Percentiles rank a stretch among this genome's conserved stretches.
Evolutionary conservation across 2,113 vertebrate species (phyloP).

Genomic region (Gavialis gangeticus): DNA sequence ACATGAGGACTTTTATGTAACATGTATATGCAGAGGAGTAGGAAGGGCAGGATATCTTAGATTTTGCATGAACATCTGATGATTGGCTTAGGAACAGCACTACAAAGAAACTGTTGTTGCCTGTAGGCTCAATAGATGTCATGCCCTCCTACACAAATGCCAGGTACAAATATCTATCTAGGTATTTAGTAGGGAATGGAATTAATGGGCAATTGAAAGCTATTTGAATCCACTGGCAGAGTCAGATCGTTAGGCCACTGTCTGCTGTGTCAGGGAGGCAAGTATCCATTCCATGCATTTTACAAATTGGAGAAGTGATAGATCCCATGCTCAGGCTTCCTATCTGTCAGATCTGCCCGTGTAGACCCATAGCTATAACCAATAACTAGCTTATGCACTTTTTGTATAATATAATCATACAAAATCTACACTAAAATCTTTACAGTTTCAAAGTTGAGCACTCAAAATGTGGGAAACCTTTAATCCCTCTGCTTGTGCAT

Average conservation of each 20-base stretch:
- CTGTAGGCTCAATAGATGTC: background rate
- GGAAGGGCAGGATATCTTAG: background rate
- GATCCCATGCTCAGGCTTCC: slow-evolving; percentile 54
- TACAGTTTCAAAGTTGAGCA: background rate
- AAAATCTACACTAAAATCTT: background rate
- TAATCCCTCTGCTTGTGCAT: background rate
- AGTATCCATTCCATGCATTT: slow-evolving; percentile 62
- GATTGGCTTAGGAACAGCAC: background rate
- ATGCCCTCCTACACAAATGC: background rate
- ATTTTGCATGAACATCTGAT: background rate
- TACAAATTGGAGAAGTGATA: slow-evolving; percentile 50
- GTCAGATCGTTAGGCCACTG: slow-evolving; percentile 57
- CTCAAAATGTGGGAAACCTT: background rate
- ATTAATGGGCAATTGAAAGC: background rate
- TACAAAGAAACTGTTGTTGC: background rate
- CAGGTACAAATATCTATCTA: slow-evolving; percentile 3
- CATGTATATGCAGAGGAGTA: background rate
- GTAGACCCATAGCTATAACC: too few relatives aligned
- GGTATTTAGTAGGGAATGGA: slow-evolving; percentile 36
- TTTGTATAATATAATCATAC: background rate
- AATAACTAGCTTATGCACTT: too few relatives aligned
- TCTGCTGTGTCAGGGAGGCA: slow-evolving; percentile 64
- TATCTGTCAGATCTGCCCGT: background rate
- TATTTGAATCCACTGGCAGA: background rate
- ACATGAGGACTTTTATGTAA: background rate